Base-by-base conservation (phyloP, 2,113 vertebrate genomes). In the Phoenicopterus ruber region DNA sequence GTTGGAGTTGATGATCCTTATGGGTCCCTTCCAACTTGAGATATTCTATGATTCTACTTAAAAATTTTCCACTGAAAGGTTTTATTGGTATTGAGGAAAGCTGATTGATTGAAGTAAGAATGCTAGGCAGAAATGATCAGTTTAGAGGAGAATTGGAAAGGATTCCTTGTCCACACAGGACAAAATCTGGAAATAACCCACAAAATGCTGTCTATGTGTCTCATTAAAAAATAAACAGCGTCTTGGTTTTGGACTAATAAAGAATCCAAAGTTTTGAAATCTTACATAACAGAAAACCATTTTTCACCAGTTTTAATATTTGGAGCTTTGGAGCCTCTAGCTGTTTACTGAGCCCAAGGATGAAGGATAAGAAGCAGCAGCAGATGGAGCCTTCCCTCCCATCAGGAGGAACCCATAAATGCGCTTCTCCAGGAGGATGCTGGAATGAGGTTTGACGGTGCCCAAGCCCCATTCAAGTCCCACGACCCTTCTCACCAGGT, bases 381-480 rank as follows among this genome's bases (percentile, higher is more conserved):
- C 19, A 73, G 62, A 66, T 1, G 1, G 8, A 86, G 10, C 34
- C 40, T 77, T 72, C 10, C 21, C 6, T 92, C 28, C 25, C 11
- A 20, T 42, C 18, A 69, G 44, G 34, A 72, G 20, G 15, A 82
- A 38, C 24, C 18, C 24, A 34, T 65, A 61, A 82, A 73, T 0
- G 1, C 1, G 0, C 24, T 38, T 94, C 38, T 63, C n/a, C 22
- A 36, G 59, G 26, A 19, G 19, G 26, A 63, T 0, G 2, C 19
- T 40, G 9, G 55, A 71, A 94, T 24, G 32, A 80, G 17, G 1
- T 58, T 61, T 88, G 36, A 36, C 10, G 25, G 17, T 34, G 9
- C 22, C 6, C 28, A 70, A 70, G 44, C 6, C 26, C 29, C 42
- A n/a, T 29, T 17, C 20, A 58, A 74, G 15, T 38, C 47, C 5